Evolutionary conservation across 2,888 invertebrate species (phyloP).

Genomic region (Epinotia demarniana): DNA sequence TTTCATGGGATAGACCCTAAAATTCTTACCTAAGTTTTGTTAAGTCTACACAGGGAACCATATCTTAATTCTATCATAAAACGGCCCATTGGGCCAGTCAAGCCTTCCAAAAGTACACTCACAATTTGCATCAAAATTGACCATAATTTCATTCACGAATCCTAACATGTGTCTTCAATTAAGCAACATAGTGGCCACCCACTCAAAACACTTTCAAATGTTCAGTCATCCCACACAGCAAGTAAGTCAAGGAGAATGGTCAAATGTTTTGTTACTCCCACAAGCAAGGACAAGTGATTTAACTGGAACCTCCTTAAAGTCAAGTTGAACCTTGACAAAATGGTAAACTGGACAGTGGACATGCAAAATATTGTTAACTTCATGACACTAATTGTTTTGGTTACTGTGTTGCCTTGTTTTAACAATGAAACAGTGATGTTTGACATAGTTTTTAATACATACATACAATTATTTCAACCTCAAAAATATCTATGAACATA

Average conservation of each 20-base stretch:
- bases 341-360: background rate
- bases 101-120: background rate
- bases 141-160: background rate
- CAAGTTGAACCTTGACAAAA: conserved; percentile 16
- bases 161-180: conserved; percentile 7
- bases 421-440: background rate
- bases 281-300: conserved; percentile 13
- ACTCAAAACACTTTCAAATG: conserved; percentile 50
- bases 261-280: conserved; percentile 36
- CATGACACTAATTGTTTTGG: background rate
- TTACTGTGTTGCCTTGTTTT: background rate
- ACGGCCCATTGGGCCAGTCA: background rate
- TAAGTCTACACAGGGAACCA: too few species aligned
- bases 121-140: background rate
- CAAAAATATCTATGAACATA: too few species aligned
- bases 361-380: background rate
- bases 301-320: conserved; percentile 20
- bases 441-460: conserved; percentile 2
- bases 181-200: conserved; percentile 19
- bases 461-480: background rate
- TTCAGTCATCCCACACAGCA: conserved; percentile 51
- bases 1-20: too few species aligned
- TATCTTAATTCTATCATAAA: too few species aligned
- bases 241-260: conserved; percentile 52
- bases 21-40: too few species aligned